Evolutionary conservation across 2,888 invertebrate species (phyloP), one percentile per base, ranked within the genome.

Genomic region (Xylocampa areola): DNA sequence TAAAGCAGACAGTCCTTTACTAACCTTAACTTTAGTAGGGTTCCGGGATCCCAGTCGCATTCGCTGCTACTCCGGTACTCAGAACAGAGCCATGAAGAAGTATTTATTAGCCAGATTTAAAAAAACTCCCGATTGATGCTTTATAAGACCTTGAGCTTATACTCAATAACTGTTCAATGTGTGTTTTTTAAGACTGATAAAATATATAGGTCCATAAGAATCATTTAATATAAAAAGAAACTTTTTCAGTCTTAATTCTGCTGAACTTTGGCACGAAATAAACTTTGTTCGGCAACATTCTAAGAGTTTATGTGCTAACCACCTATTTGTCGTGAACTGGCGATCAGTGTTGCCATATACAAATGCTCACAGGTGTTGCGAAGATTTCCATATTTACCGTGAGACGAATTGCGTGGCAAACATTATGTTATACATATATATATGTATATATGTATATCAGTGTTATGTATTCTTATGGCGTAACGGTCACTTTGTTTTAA

Each of bases 351-450:
- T 52, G 60, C 51, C 58, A 53, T 76, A 76, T 79, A 74, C 67
- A 70, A 77, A 79, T 75, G 30, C 23, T 39, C 54, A 67, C 81
- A 83, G 80, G 75, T 84, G 84, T 75, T 77, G 76, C 67, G 52
- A 52, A 47, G 40, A 79, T 80, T 79, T 70, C 72, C 79, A 79
- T 79, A 73, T 57, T 43, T 43, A 55, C 52, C 43, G 66, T 63
- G 68, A 66, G 57, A 63, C 64, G 60, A 68, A 72, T 72, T 48
- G 64, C 50, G 32, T 50, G 44, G 25, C 50, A 53, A 63, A 63
- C 44, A 54, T 43, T 75, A 43, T 55, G 41, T 44, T 58, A 39
- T 64, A 64, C 30, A 48, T 60, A 63, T 19, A 35, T 63, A 47
- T 25, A 1, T 25, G 25, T n/a, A n/a, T n/a, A n/a, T n/a, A n/a